A percentile compares a stretch with the other conserved stretches of the same genome.
These are phyloP conservation scores for Phymastichus coffea DNA, from an alignment of 1,140 invertebrate genomes.

Conservation along the genomic window DNA sequence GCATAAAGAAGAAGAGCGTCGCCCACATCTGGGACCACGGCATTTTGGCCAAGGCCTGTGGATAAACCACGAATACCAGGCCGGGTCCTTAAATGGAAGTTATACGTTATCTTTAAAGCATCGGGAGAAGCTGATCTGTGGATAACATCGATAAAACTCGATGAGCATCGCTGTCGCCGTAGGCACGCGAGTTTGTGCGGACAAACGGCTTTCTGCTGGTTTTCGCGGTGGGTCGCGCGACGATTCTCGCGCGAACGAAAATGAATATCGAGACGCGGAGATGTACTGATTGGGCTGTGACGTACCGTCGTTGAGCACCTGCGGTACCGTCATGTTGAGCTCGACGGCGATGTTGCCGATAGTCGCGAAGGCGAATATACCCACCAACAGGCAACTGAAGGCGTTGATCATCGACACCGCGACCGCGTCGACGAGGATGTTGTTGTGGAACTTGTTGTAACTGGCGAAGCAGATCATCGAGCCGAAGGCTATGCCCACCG, in stretches of 20 bases:
- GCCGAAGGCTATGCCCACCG: constrained; percentile 87
- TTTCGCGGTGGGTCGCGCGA: no score
- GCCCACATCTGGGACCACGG: constrained; percentile 83
- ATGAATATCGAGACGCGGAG: no score
- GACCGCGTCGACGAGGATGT: constrained; percentile 81
- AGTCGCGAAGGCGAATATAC: constrained; percentile 84
- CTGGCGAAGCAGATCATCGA: constrained; percentile 94
- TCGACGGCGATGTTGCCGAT: constrained; percentile 84
- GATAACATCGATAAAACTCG: constrained; percentile 30
- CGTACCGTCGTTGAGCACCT: constrained; percentile 83
- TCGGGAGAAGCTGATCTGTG: constrained; percentile 38
- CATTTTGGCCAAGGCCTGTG: constrained; percentile 87
- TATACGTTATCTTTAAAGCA: constrained; percentile 45
- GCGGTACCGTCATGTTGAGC: constrained; percentile 73
- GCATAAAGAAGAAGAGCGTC: constrained; percentile 87
- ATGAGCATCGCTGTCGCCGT: constrained; percentile 23
- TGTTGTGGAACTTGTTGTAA: constrained; percentile 91
- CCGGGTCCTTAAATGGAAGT: constrained; percentile 72
- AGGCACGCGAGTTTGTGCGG: not conserved
- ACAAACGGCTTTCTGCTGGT: no score
- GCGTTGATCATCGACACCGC: constrained; percentile 81
- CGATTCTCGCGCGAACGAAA: no score
- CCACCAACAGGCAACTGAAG: constrained; percentile 79
- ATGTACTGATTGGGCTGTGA: no score
- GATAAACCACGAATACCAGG: constrained; percentile 86